Conservation (phyloP, 2,888 invertebrate genomes). For the Charanyca ferruginea region DNA sequence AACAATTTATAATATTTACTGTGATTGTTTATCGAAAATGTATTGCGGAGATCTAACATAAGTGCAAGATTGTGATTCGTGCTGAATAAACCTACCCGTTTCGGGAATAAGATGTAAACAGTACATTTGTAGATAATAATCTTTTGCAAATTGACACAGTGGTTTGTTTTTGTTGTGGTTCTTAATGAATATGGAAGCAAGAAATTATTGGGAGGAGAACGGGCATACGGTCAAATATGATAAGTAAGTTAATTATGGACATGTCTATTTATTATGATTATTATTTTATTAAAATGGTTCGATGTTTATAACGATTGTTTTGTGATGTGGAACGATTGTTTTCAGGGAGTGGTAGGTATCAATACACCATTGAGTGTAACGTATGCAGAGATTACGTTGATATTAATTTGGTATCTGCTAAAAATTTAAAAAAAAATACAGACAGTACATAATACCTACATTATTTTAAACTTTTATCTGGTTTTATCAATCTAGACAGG, state of each 20-base stretch:
- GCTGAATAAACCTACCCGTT: constrained; percentile 56
- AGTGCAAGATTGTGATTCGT: constrained; percentile 66
- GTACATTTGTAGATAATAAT: constrained; percentile 57
- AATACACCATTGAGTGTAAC: constrained; percentile 4
- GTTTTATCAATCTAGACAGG: too few relatives aligned
- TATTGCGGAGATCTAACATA: constrained; percentile 76
- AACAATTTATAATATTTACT: constrained; percentile 61
- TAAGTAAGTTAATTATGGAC: constrained; percentile 76
- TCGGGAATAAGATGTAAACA: constrained; percentile 71
- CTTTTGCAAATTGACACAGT: constrained; percentile 71
- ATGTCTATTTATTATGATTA: background rate
- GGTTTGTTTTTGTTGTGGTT: constrained; percentile 76
- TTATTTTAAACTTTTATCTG: too few relatives aligned
- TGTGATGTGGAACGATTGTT: constrained; percentile 9
- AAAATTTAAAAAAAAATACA: too few relatives aligned
- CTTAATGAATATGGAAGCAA: constrained; percentile 85
- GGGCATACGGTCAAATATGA: constrained; percentile 86
- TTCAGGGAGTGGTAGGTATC: constrained; percentile 20
- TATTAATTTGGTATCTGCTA: too few relatives aligned
- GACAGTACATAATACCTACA: too few relatives aligned
- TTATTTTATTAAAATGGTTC: constrained; percentile 11
- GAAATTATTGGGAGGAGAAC: constrained; percentile 87
- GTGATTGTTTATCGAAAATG: constrained; percentile 74
- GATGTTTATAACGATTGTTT: background rate
- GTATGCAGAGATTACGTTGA: background rate